A percentile compares a stretch with the other conserved stretches of the same genome.
Evolutionary conservation across 1,140 invertebrate genomes (phyloP).

Genomic region (Temnothorax curvispinosus): DNA sequence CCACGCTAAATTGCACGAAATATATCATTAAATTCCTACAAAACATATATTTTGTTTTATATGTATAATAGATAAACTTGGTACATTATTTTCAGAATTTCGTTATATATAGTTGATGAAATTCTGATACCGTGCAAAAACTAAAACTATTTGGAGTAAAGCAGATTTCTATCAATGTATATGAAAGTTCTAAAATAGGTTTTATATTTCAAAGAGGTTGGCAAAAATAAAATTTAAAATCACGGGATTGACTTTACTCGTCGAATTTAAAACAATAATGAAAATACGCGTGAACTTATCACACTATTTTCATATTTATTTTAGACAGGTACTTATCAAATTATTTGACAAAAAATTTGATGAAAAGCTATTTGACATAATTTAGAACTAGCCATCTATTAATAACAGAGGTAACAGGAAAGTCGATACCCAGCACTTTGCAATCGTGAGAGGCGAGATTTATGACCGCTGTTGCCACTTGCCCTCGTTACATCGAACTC

Average conservation of each 20-base stretch:
- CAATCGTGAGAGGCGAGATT: constrained; percentile 36
- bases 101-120: not conserved
- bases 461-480: constrained; percentile 38
- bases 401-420: constrained; percentile 9
- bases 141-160: not conserved
- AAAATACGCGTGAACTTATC: not conserved
- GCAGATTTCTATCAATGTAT: not conserved
- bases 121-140: not conserved
- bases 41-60: not conserved
- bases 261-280: not conserved
- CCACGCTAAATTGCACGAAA: constrained; percentile 7
- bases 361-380: not conserved
- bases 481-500: constrained; percentile 14
- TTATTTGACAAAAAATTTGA: not conserved
- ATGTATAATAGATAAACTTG: not conserved
- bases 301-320: not conserved
- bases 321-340: not conserved
- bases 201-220: not conserved
- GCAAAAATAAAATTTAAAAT: not conserved
- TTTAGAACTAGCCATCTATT: not conserved
- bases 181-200: not conserved
- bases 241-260: not conserved
- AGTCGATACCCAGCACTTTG: constrained; percentile 34
- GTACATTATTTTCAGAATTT: not conserved
- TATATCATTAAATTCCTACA: constrained; percentile 7